Conservation (phyloP, 2,113 vertebrate species). For the Phocoena phocoena region DNA sequence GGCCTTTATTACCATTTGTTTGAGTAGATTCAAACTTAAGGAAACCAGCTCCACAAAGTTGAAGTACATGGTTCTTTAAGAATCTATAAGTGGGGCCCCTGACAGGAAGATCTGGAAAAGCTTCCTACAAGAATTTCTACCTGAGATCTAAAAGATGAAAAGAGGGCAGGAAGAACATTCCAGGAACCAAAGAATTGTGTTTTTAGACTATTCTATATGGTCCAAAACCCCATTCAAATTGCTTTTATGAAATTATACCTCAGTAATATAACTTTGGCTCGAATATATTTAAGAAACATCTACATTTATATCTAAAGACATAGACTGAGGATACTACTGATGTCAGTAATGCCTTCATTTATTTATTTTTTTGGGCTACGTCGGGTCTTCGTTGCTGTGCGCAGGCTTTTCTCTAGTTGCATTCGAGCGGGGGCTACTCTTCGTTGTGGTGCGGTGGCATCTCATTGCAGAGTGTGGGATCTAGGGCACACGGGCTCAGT, state of each 20-base stretch:
- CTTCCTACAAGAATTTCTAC: neutral
- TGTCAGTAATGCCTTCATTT: neutral
- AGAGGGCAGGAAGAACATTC: neutral
- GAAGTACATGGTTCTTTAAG: neutral
- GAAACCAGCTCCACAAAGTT: neutral
- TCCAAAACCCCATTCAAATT: neutral
- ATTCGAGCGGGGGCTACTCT: too few relatives aligned
- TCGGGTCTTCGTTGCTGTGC: too few relatives aligned
- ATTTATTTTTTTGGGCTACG: too few relatives aligned
- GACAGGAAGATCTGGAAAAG: neutral
- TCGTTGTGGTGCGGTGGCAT: too few relatives aligned
- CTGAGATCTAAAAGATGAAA: neutral
- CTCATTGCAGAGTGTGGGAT: too few relatives aligned
- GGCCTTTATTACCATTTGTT: neutral
- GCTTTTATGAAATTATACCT: neutral
- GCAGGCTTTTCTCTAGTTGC: too few relatives aligned
- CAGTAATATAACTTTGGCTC: neutral
- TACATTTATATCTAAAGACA: neutral
- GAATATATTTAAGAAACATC: neutral
- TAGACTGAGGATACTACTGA: neutral
- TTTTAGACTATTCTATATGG: neutral
- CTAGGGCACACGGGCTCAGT: too few relatives aligned
- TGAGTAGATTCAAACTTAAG: neutral
- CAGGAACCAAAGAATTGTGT: neutral
- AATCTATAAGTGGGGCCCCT: neutral